phyloP scores from a whole-genome alignment of 2,888 invertebrate species.

The Trichopria drosophilae region DNA sequence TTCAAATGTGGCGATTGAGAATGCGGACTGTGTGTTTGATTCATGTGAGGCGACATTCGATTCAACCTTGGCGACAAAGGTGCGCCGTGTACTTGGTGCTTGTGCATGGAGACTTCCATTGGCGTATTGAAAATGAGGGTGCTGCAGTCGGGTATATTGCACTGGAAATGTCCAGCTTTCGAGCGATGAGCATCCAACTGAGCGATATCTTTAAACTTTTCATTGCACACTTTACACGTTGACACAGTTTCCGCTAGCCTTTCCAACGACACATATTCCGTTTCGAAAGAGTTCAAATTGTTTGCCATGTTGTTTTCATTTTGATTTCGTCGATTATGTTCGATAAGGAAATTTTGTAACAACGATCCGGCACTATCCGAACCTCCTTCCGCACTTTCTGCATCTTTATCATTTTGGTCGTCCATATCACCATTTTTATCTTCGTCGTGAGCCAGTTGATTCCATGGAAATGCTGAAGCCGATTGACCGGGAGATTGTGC shows the following conservation, averaged over 20 bases:
- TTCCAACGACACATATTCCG: constrained; percentile 69
- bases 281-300: constrained; percentile 49
- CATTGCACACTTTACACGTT: constrained; percentile 66
- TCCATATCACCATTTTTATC: constrained; percentile 39
- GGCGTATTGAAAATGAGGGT: constrained; percentile 48
- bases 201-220: constrained; percentile 63
- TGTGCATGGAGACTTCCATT: constrained; percentile 49
- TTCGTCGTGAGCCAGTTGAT: constrained; percentile 51
- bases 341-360: constrained; percentile 52
- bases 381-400: constrained; percentile 38
- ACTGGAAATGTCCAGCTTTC: constrained; percentile 64
- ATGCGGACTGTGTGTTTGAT: constrained; percentile 44
- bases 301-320: constrained; percentile 44
- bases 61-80: constrained; percentile 44
- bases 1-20: constrained; percentile 41
- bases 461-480: too few relatives aligned
- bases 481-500: too few relatives aligned
- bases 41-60: constrained; percentile 32
- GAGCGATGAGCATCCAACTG: constrained; percentile 63
- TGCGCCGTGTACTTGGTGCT: constrained; percentile 50
- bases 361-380: constrained; percentile 46
- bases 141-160: constrained; percentile 54
- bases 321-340: constrained; percentile 49
- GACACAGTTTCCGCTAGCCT: constrained; percentile 64
- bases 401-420: constrained; percentile 29